Conservation (phyloP, 64 coral and sea anemone species). For the Cladopsammia gracilis region DNA sequence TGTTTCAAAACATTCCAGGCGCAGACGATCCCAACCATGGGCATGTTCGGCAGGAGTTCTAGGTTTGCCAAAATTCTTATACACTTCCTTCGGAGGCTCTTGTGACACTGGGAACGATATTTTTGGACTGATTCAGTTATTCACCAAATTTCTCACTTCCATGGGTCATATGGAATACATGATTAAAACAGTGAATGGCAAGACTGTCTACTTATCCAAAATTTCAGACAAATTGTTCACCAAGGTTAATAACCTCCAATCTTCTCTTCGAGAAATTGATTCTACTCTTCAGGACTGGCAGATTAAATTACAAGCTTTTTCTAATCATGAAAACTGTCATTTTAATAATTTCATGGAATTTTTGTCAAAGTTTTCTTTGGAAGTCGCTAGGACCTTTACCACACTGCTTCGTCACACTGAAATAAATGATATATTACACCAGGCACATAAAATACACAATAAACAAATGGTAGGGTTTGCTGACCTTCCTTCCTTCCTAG, state of each 20-base stretch:
- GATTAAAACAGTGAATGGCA: neutral
- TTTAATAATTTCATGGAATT: neutral
- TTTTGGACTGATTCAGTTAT: too few species aligned
- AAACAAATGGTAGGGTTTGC: neutral
- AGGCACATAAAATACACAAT: neutral
- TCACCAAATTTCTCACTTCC: too few species aligned
- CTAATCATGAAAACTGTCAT: neutral
- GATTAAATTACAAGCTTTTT: neutral
- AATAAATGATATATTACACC: constrained; percentile 1
- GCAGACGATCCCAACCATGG: too few species aligned
- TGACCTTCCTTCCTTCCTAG: too few species aligned
- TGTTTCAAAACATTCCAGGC: too few species aligned
- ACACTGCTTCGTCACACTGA: neutral
- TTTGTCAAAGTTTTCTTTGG: neutral
- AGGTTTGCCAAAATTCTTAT: too few species aligned
- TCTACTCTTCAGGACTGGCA: neutral
- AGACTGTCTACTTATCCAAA: neutral
- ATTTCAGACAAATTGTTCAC: neutral
- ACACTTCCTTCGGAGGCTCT: too few species aligned
- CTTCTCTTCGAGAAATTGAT: neutral
- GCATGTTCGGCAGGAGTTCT: too few species aligned
- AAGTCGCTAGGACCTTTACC: neutral
- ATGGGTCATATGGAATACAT: too few species aligned
- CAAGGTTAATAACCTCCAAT: neutral
- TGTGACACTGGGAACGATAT: too few species aligned